phyloP scores from a whole-genome alignment of 2,888 invertebrate species.

The Sinhomidia bicolor region DNA sequence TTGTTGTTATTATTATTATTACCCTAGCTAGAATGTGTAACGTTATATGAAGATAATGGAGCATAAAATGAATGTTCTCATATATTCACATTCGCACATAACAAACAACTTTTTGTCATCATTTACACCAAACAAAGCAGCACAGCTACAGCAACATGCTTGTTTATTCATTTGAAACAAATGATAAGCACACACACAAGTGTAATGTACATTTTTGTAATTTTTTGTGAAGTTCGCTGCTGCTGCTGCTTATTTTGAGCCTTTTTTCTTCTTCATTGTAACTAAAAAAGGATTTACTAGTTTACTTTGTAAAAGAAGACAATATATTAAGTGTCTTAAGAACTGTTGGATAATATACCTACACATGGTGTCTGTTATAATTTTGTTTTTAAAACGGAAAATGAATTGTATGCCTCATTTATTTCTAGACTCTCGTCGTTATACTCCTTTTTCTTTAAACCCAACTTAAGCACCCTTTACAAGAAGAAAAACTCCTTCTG shows the following conservation, averaged over 20 bases:
- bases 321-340: not conserved
- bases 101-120: conserved; percentile 29
- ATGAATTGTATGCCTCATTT: no score
- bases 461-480: not conserved
- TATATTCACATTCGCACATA: conserved; percentile 1
- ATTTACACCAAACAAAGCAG: conserved; percentile 29
- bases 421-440: not conserved
- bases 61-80: conserved; percentile 26
- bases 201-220: conserved; percentile 2
- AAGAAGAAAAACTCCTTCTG: not conserved
- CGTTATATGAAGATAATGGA: not conserved
- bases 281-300: no score
- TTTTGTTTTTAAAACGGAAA: not conserved
- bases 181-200: not conserved
- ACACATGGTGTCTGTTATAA: not conserved
- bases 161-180: no score
- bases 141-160: no score
- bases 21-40: no score
- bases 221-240: not conserved
- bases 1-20: not conserved
- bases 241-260: not conserved
- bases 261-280: no score
- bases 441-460: not conserved
- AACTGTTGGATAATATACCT: not conserved
- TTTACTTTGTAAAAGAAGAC: not conserved